Percentiles rank a stretch among this genome's conserved stretches.
Conservation (phyloP, 2,888 invertebrate genomes). For the Hedya salicella region DNA sequence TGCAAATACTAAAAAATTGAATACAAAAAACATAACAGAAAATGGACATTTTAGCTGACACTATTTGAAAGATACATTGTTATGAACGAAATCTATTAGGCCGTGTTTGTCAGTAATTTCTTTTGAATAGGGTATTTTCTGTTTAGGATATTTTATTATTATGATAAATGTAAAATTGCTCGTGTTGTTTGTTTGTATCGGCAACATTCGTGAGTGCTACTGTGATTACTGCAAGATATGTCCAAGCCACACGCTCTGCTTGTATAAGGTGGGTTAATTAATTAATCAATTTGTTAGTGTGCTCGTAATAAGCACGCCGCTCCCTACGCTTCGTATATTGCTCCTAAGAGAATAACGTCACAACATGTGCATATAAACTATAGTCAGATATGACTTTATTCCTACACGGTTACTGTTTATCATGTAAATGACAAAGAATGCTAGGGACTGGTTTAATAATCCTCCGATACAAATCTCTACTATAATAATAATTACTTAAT, state of each 20-base stretch:
- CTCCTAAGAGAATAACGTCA: background rate
- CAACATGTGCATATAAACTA: background rate
- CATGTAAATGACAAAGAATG: background rate
- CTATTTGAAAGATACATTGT: constrained; percentile 36
- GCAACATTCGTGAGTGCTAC: constrained; percentile 48
- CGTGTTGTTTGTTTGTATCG: constrained; percentile 60
- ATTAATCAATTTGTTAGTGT: constrained; percentile 15
- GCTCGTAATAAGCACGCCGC: background rate
- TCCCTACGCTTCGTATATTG: background rate
- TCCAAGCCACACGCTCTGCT: constrained; percentile 69
- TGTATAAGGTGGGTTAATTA: constrained; percentile 60
- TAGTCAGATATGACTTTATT: background rate
- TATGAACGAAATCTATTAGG: constrained; percentile 54
- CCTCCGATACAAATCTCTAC: no score
- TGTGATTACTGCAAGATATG: constrained; percentile 68
- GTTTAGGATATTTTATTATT: constrained; percentile 59
- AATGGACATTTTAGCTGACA: constrained; percentile 63
- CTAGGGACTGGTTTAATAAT: background rate
- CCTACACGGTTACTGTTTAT: background rate
- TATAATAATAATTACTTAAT: background rate
- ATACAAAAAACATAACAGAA: constrained; percentile 76
- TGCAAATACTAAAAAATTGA: constrained; percentile 64
- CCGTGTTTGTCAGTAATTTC: constrained; percentile 53
- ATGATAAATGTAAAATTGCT: constrained; percentile 72
- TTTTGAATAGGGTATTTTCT: constrained; percentile 47